These are phyloP conservation scores for Pangasius djambal DNA, from an alignment of 2,797 vertebrate species.

Conservation along the genomic window DNA sequence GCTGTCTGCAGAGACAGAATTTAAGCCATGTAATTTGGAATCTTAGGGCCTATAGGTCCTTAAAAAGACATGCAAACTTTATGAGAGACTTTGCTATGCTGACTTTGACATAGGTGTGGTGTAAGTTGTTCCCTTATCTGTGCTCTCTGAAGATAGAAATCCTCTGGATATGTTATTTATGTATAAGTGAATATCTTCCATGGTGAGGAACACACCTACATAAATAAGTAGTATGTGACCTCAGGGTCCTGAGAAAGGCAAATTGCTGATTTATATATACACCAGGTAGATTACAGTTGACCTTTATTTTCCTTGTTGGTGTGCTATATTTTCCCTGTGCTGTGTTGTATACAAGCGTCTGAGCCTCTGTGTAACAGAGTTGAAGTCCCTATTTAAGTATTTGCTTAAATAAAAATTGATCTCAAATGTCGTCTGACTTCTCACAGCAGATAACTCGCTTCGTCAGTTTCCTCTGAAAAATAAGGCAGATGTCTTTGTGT, in stretches of 20 bases:
- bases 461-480: neutral
- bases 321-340: neutral
- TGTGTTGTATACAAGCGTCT: neutral
- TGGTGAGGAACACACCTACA: neutral
- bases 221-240: neutral
- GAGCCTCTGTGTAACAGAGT: neutral
- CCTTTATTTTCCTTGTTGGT: conserved; percentile 4
- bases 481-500: neutral
- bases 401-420: neutral
- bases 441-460: neutral
- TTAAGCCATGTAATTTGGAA: neutral
- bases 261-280: neutral
- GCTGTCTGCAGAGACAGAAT: neutral
- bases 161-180: neutral
- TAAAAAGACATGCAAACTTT: neutral
- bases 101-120: neutral
- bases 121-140: neutral
- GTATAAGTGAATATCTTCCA: neutral
- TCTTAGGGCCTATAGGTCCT: neutral
- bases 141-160: neutral
- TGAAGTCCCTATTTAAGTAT: neutral
- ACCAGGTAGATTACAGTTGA: neutral
- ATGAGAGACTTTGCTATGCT: neutral
- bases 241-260: neutral
- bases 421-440: neutral